Evolutionary conservation across 2,797 vertebrate species (phyloP), one percentile per base, ranked within the genome.

Genomic region (Crenichthys baileyi): DNA sequence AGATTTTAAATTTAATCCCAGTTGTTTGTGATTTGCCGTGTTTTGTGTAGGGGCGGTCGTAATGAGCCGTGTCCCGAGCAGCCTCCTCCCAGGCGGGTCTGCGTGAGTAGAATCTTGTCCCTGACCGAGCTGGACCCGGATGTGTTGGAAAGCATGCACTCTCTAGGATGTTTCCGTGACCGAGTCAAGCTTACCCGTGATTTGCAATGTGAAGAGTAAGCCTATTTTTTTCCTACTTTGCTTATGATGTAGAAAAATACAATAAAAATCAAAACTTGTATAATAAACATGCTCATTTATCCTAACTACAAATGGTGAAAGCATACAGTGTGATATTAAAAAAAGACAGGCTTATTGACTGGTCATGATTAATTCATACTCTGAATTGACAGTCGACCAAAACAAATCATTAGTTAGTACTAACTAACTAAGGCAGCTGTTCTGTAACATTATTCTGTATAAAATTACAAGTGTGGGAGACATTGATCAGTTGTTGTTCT

Each of bases 91-190:
- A 96, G 97, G 87, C 95, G 97, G 63, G 96, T 98, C 89, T 96
- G 97, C 76, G 96, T 98, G 91, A 93, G 92, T 63, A 94, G 95
- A 83, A 96, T 98, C 90, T 91, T 95, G 75, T 97, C 97, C 36
- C 95, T 97, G 71, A 96, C 96, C 29, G 97, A 98, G 87, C 95
- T 98, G 94, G 97, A 98, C 92, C 97, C 97, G 7, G 97, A 98
- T 29, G 97, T 98, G 65, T 93, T 98, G 91, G 97, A 98, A 91
- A 97, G 97, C 95, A 98, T 98, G 97, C 95, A 97, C 70, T 98
- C 97, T 0, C 94, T 98, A 80, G 97, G 97, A 75, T 98, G 97
- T 89, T 98, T 98, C 94, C 93, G 97, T 78, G 97, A 98, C 92
- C 90, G 96, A 61, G 96, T 95, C 84, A 96, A 97, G 80, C 96